Evolutionary conservation across 1,140 invertebrate species (phyloP).

Genomic region (Fopius arisanus): DNA sequence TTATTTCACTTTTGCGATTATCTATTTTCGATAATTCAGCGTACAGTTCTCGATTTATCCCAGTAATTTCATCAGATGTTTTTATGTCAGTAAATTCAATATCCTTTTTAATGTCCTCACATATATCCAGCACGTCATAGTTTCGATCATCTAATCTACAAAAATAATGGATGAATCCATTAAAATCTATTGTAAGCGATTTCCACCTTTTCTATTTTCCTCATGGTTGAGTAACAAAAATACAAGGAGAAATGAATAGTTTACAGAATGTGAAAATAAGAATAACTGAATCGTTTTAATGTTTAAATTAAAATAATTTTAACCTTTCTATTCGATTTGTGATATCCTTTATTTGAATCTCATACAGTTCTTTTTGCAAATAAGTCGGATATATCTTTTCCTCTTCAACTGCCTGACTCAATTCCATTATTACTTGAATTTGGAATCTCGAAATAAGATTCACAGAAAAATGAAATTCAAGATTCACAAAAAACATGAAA

Average conservation of each 20-base stretch:
- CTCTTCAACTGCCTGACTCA: constrained; percentile 27
- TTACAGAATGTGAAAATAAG: too few species aligned
- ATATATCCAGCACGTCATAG: constrained; percentile 38
- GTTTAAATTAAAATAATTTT: constrained; percentile 19
- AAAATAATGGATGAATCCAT: constrained; percentile 19
- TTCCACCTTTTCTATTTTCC: constrained; percentile 46
- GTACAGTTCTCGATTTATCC: constrained; percentile 42
- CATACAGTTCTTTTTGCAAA: constrained; percentile 49
- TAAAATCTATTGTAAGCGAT: constrained; percentile 16
- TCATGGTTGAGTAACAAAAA: too few species aligned
- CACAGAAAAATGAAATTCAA: not conserved
- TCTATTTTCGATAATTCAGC: constrained; percentile 38
- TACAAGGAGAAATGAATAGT: too few species aligned
- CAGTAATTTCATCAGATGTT: constrained; percentile 44
- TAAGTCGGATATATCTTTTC: constrained; percentile 37
- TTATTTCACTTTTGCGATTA: constrained; percentile 33
- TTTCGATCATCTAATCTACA: constrained; percentile 48
- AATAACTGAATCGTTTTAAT: too few species aligned
- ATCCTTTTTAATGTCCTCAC: constrained; percentile 16
- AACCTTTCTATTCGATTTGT: constrained; percentile 47
- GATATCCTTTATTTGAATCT: constrained; percentile 42
- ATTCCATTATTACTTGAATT: constrained; percentile 11
- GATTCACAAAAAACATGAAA: not conserved
- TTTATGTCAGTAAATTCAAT: constrained; percentile 34
- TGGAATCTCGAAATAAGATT: not conserved